A percentile compares a stretch with the other conserved stretches of the same genome.
These are phyloP conservation scores for Nanger granti DNA, from an alignment of 2,113 vertebrate species.

Conservation along the genomic window DNA sequence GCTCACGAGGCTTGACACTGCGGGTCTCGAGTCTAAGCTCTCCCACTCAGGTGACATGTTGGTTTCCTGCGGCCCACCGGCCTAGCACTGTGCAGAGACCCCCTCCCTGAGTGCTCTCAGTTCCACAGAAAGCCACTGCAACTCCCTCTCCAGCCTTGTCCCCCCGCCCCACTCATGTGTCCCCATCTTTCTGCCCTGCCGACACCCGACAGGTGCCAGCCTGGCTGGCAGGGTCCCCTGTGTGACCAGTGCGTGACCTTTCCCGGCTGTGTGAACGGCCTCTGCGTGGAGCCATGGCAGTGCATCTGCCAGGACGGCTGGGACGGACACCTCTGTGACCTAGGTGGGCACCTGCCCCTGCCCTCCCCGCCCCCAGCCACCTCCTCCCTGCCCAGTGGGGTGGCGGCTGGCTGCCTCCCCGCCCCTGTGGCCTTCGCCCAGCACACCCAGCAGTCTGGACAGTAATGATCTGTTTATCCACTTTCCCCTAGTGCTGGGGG, in stretches of 20 bases:
- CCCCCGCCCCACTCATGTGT: neutral
- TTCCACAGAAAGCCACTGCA: neutral
- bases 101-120: neutral
- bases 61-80: neutral
- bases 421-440: rapidly evolving
- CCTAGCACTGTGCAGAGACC: neutral
- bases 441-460: too few species aligned
- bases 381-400: neutral
- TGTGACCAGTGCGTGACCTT: conserved; percentile 89
- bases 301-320: conserved; percentile 92
- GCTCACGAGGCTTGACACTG: rapidly evolving
- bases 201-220: conserved; percentile 83
- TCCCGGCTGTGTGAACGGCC: conserved; percentile 88
- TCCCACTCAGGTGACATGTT: neutral
- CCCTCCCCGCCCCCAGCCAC: neutral
- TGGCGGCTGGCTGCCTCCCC: neutral
- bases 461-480: neutral
- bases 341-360: conserved; percentile 78
- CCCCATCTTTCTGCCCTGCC: neutral
- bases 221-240: conserved; percentile 90
- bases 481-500: neutral
- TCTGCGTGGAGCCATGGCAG: conserved; percentile 91
- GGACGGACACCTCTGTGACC: conserved; percentile 90
- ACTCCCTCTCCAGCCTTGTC: neutral
- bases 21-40: too few species aligned